A percentile compares a stretch with the other conserved stretches of the same genome.
These are phyloP conservation scores for Bombus huntii DNA, from an alignment of 1,140 invertebrate genomes.

Conservation along the genomic window DNA sequence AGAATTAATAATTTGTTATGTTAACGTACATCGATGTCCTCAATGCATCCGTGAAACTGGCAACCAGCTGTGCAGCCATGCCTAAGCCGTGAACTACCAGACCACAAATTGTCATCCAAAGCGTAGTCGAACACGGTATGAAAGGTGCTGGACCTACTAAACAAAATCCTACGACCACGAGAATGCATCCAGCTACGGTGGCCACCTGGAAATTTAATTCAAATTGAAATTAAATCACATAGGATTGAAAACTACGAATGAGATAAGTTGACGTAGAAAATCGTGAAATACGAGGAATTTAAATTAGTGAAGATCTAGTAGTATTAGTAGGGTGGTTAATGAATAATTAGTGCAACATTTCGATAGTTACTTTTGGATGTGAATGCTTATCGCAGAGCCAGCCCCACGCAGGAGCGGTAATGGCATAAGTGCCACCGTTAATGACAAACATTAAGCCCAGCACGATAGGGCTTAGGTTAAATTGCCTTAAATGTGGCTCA, in stretches of 20 bases:
- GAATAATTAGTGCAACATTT: not conserved
- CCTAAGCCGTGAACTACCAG: slow-evolving; percentile 90
- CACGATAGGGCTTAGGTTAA: slow-evolving; percentile 88
- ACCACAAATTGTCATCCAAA: slow-evolving; percentile 88
- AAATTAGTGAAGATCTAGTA: not conserved
- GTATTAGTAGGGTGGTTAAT: not conserved
- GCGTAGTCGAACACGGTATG: slow-evolving; percentile 84
- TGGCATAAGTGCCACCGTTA: slow-evolving; percentile 92
- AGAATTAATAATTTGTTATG: not conserved
- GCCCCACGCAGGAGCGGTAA: slow-evolving; percentile 91
- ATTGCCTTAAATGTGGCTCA: slow-evolving; percentile 91
- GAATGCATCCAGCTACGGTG: slow-evolving; percentile 86
- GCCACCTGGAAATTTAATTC: slow-evolving; percentile 79
- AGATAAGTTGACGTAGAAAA: not conserved
- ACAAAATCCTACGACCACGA: slow-evolving; percentile 87
- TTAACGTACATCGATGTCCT: slow-evolving; percentile 87
- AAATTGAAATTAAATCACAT: not conserved
- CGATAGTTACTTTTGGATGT: slow-evolving; percentile 84
- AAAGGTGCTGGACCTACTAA: slow-evolving; percentile 91
- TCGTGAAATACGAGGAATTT: not conserved
- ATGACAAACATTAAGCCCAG: slow-evolving; percentile 94
- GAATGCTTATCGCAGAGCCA: slow-evolving; percentile 88
- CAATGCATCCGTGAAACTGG: slow-evolving; percentile 91
- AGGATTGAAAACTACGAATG: not conserved
- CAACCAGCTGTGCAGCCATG: slow-evolving; percentile 90